These are phyloP conservation scores for Hypothenemus hampei DNA, from an alignment of 1,140 invertebrate genomes.

Conservation along the genomic window DNA sequence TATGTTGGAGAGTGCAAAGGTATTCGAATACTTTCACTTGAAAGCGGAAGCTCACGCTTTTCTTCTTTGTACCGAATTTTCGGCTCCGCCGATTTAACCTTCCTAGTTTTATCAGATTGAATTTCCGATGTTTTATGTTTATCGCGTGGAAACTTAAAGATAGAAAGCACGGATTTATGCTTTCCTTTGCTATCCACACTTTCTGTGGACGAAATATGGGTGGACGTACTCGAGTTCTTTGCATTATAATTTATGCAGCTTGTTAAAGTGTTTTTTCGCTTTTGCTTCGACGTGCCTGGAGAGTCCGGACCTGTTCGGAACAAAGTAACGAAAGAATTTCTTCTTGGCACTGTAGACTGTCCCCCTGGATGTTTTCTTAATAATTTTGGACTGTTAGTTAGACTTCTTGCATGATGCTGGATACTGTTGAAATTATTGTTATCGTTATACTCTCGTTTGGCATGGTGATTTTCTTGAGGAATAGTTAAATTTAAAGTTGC, in stretches of 20 bases:
- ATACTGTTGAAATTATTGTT: slow-evolving; percentile 3
- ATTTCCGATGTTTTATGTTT: slow-evolving; percentile 41
- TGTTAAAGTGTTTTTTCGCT: slow-evolving; percentile 16
- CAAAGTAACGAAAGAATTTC: slow-evolving; percentile 72
- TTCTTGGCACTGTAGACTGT: slow-evolving; percentile 63
- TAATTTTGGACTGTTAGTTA: slow-evolving; percentile 40
- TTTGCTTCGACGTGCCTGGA: slow-evolving; percentile 10
- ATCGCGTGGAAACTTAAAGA: slow-evolving; percentile 53
- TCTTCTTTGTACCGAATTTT: slow-evolving; percentile 19
- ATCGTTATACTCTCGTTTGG: not conserved
- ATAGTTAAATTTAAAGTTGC: slow-evolving; percentile 7
- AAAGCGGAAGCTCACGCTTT: slow-evolving; percentile 52
- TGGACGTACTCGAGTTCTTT: slow-evolving; percentile 21
- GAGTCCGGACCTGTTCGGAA: slow-evolving; percentile 48
- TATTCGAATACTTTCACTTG: slow-evolving; percentile 57
- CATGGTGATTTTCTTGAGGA: slow-evolving; percentile 24
- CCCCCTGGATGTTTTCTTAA: slow-evolving; percentile 46
- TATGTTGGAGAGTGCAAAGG: slow-evolving; percentile 62
- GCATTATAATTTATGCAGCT: not conserved
- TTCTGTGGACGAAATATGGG: slow-evolving; percentile 38
- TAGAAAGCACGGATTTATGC: slow-evolving; percentile 58
- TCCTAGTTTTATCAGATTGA: slow-evolving; percentile 43
- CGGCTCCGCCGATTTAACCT: slow-evolving; percentile 27
- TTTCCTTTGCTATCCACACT: slow-evolving; percentile 47
- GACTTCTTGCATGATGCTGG: slow-evolving; percentile 36